Base-by-base conservation (phyloP, 2,888 invertebrate genomes). In the Campaea margaritaria region DNA sequence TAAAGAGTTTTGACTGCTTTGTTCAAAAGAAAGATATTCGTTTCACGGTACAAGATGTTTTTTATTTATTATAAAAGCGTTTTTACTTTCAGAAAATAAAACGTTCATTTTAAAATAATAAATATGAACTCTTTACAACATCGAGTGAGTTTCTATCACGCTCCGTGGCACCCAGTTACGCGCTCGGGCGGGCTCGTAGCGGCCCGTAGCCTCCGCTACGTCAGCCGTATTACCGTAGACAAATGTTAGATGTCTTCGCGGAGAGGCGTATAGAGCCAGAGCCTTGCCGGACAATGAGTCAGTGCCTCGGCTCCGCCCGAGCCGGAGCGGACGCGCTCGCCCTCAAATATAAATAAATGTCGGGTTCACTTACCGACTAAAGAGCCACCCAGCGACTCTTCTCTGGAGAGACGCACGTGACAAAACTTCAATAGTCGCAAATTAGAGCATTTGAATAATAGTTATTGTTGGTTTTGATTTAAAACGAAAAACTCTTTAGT, bases 161-260 rank as follows among this genome's bases (percentile, higher is more conserved):
- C 61, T 67, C 64, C 69, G 71, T 68, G 71, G 73, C 57, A 69
- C 67, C 56, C 66, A 64, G 68, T 72, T 72, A 71, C 62, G 46
- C 68, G 71, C 70, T 71, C 65, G 67, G 66, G 49, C 65, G 69
- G 62, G 54, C 60, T 41, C 62, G 58, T 63, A 66, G 64, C 58
- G 61, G 54, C 58, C 27, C 67, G 58, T 61, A 66, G 65, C 51
- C 62, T 64, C 56, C 49, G 56, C 64, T 42, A 44, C 49, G 45
- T 0, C 21, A 28, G 36, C 47, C 67, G 51, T 65, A 63, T 67
- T 65, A 54, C 51, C 62, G 68, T 46, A 55, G 65, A 57, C 62
- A 51, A 53, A 38, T 50, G 55, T 53, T 54, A 39, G 21, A n/a
- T 31, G 48, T 47, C 21, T 47, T 49, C 39, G 34, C 34, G 39